Base-by-base conservation (phyloP, 2,888 invertebrate species). In the Oxyteleia sp. region DNA sequence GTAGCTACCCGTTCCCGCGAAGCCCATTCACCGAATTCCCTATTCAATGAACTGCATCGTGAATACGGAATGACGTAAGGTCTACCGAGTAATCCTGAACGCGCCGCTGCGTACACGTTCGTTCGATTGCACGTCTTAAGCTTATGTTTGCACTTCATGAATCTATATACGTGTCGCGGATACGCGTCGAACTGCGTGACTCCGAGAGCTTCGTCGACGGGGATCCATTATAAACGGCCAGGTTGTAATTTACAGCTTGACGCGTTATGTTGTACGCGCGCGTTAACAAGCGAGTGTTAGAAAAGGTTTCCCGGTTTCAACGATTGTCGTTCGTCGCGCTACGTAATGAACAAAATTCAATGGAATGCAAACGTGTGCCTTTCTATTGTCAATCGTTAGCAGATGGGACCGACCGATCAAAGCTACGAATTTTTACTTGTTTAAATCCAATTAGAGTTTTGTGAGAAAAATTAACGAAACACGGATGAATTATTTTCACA, bases 21-120 rank as follows among this genome's bases (percentile, higher is more conserved):
- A 83, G 80, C 84, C 88, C 91, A 90, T 91, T 91, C 91, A 91
- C 90, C 91, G 89, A 90, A 91, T 90, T 89, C 89, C 86, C 87
- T 85, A 89, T 88, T 90, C 89, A 90, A 90, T 89, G 87, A 86
- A 86, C 85, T 86, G 88, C 86, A 86, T 71, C 82, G 85, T 89
- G 90, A 90, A 91, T 91, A 89, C 91, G 82, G 86, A 91, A 89
- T 89, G 88, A 88, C 88, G 87, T 86, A 87, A 86, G 80, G 84
- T 68, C 85, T 82, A 82, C 81, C 72, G 75, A 57, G 84, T 71
- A 68, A 66, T 55, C 66, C 20, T 61, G 68, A 59, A 74, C 64
- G 63, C 82, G 59, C 68, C 32, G 29, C 61, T 76, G 69, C 47
- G 84, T 82, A 71, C 57, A 71, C 76, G 72, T 63, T 71, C 68